phyloP scores from a whole-genome alignment of 2,888 invertebrate species.

The Eristalis pertinax region DNA sequence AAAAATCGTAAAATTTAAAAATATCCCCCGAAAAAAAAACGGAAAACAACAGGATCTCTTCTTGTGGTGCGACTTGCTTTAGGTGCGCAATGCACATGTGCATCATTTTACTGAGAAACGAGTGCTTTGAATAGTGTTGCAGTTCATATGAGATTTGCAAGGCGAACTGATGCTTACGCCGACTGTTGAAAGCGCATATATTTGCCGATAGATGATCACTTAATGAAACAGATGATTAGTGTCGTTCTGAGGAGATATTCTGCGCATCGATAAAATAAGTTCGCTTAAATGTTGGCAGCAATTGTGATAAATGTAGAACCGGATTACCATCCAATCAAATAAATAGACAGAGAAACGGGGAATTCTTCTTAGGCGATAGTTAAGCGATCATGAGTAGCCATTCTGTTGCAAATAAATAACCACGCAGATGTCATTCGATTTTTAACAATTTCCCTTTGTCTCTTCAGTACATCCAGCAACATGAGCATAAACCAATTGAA shows the following conservation, averaged over 20 bases:
- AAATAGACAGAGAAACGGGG: no score
- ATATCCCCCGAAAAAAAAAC: not conserved
- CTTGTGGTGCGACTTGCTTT: not conserved
- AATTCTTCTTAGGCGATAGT: not conserved
- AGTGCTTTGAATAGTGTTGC: not conserved
- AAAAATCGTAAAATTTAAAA: slow-evolving; percentile 42
- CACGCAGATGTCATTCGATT: no score
- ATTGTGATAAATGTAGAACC: not conserved
- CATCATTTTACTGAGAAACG: not conserved
- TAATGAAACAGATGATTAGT: no score
- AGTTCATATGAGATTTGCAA: not conserved
- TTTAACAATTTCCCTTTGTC: not conserved
- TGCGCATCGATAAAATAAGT: not conserved
- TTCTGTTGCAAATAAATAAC: not conserved
- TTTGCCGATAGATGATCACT: not conserved
- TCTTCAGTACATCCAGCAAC: slow-evolving; percentile 74
- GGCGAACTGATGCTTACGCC: not conserved
- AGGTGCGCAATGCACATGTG: slow-evolving; percentile 3
- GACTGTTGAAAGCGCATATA: not conserved
- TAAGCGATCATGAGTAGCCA: not conserved
- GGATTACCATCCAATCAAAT: no score
- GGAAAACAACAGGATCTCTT: not conserved
- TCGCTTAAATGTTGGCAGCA: not conserved
- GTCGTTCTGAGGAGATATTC: not conserved
- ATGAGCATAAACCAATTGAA: slow-evolving; percentile 79